Base-by-base conservation (phyloP, 2,113 vertebrate genomes). In the Neomonachus schauinslandi region DNA sequence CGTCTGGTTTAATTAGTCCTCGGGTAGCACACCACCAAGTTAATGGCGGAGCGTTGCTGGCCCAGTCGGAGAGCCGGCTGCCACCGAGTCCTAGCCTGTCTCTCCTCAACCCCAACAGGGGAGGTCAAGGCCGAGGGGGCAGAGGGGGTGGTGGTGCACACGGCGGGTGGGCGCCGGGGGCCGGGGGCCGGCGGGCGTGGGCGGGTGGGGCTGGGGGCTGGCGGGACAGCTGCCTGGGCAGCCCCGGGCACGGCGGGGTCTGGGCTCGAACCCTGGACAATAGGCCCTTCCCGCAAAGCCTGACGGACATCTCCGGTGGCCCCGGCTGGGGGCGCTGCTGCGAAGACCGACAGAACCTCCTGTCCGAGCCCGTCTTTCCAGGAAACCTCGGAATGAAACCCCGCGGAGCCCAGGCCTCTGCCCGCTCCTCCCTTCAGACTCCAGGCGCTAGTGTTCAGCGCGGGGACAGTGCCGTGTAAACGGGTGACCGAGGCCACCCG, bases 1-100 rank as follows among this genome's bases (percentile, higher is more conserved):
- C 98, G 99, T 99, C 98, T 99, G 99, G 98, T 98, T 99, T 98
- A 98, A 99, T 99, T 98, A 99, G 98, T 98, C 98, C 96, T 98
- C 93, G 97, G 99, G 98, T 98, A 97, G 95, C 87, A 95, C 61
- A 51, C 97, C 94, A 91, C 98, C 96, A 98, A 98, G 97, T 98
- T 99, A 98, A 99, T 96, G 98, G 98, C 94, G 97, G 92, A 85
- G 91, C 90, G 39, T 26, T 55, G 85, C 97, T 69, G 97, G 98
- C 91, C 98, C 98, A 96, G 97, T 98, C 92, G 96, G 96, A 93
- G 98, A 97, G 83, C 98, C 74, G 2, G 3, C 69, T 93, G 96
- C 85, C 28, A 6, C 85, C 96, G 94, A 91, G 97, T 96, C 96
- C 91, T 88, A 95, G 80, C 74, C 59, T 95, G 94, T 67, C 93